A percentile compares a stretch with the other conserved stretches of the same genome.
Conservation (phyloP, 2,888 invertebrate genomes). For the Pseudococcus longispinus region DNA sequence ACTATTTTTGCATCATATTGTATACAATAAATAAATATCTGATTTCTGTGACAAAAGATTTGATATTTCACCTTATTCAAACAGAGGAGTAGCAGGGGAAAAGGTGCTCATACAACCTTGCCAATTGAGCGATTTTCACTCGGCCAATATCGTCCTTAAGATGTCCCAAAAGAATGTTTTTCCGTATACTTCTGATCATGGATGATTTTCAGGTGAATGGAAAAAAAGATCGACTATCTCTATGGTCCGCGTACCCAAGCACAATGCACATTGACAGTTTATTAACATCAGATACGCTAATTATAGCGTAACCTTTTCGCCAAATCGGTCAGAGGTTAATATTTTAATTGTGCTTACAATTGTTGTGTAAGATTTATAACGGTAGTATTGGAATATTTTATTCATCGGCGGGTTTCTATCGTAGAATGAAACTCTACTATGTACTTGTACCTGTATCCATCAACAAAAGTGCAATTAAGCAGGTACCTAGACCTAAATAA, state of each 20-base stretch:
- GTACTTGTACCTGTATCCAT: background rate
- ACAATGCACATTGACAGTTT: background rate
- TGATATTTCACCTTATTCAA: no score
- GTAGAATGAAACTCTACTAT: background rate
- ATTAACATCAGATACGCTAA: conserved; percentile 10
- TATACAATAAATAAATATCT: no score
- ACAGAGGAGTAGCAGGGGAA: no score
- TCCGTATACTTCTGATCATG: background rate
- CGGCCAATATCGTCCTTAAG: conserved; percentile 3
- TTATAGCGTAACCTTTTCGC: conserved; percentile 12
- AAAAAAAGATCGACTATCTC: background rate
- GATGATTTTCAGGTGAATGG: background rate
- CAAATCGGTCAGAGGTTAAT: conserved; percentile 43
- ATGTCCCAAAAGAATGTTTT: background rate
- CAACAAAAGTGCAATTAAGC: background rate
- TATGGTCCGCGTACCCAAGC: background rate
- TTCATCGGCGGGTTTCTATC: background rate
- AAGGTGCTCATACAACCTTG: background rate
- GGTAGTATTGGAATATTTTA: background rate
- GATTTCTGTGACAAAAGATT: no score
- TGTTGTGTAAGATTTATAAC: conserved; percentile 38
- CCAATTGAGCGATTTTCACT: background rate
- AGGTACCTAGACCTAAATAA: background rate
- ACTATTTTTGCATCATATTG: no score
- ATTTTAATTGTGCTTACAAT: background rate